Evolutionary conservation across 2,888 invertebrate species (phyloP).

Genomic region (Frankliniella fusca): DNA sequence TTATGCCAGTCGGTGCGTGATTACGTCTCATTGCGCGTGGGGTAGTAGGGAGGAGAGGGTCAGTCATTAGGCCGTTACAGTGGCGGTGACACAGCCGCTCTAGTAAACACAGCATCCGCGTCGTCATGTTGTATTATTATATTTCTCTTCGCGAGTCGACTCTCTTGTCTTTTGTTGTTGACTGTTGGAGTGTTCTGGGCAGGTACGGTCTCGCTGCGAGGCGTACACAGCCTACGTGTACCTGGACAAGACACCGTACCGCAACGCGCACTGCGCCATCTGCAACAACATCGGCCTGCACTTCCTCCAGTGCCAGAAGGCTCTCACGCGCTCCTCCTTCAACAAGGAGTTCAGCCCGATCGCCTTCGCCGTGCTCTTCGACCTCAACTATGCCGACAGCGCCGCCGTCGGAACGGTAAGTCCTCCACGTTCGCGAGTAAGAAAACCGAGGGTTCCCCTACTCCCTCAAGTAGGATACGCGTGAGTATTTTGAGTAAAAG

Average conservation of each 20-base stretch:
- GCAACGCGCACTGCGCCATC: slow-evolving; percentile 50
- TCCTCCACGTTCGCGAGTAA: slow-evolving; percentile 42
- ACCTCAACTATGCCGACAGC: slow-evolving; percentile 43
- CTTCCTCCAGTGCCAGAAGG: slow-evolving; percentile 38
- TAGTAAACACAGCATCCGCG: not conserved
- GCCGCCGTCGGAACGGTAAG: slow-evolving; percentile 43
- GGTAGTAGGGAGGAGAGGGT: not conserved
- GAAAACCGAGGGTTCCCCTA: slow-evolving; percentile 36
- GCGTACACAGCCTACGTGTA: slow-evolving; percentile 49
- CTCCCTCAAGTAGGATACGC: too few relatives aligned
- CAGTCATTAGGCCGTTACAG: not conserved
- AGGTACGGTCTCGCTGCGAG: slow-evolving; percentile 43
- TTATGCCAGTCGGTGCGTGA: slow-evolving; percentile 9
- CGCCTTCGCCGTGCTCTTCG: slow-evolving; percentile 49
- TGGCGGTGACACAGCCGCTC: not conserved
- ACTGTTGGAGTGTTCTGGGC: not conserved
- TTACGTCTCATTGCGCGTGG: slow-evolving; percentile 1
- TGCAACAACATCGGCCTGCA: slow-evolving; percentile 48
- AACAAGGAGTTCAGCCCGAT: slow-evolving; percentile 45
- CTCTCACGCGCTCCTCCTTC: slow-evolving; percentile 40
- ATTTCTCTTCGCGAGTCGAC: too few relatives aligned
- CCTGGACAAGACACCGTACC: slow-evolving; percentile 44
- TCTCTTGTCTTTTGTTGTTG: not conserved
- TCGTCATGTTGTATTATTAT: not conserved
- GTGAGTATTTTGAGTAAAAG: too few relatives aligned